These are phyloP conservation scores for Poliocrania exsul DNA, from an alignment of 2,797 vertebrate genomes.

Conservation along the genomic window DNA sequence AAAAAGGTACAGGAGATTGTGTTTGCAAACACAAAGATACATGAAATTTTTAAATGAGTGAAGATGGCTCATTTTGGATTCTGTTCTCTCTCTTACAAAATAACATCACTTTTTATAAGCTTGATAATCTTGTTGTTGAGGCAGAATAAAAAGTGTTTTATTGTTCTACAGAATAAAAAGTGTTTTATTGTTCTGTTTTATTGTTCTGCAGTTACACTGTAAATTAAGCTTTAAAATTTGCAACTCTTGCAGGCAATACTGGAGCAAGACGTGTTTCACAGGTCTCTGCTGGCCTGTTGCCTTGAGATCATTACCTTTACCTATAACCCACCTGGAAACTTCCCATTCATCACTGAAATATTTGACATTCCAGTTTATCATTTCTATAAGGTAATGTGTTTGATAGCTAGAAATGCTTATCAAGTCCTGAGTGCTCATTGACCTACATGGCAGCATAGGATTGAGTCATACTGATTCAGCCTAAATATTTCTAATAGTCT, in stretches of 20 bases:
- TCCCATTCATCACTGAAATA: constrained; percentile 83
- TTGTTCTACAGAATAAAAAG: neutral
- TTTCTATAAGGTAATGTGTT: constrained; percentile 90
- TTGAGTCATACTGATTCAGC: neutral
- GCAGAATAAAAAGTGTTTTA: neutral
- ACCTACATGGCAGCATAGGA: neutral
- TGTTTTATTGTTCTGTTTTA: neutral
- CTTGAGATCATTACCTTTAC: constrained; percentile 92
- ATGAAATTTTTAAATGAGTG: neutral
- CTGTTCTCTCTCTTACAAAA: neutral
- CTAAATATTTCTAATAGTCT: neutral
- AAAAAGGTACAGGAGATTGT: neutral
- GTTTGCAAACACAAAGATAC: neutral
- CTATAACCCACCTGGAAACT: constrained; percentile 89
- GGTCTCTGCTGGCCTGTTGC: constrained; percentile 90
- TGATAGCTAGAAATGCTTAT: neutral
- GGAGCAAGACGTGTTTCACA: constrained; percentile 92
- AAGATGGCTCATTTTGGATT: neutral
- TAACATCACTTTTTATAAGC: neutral
- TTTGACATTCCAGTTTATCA: constrained; percentile 91
- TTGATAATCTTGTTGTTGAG: neutral
- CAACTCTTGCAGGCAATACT: constrained; percentile 83
- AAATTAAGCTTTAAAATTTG: neutral
- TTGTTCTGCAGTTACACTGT: neutral
- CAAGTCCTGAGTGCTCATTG: neutral